Evolutionary conservation across 2,888 invertebrate genomes (phyloP).

Genomic region (Rhagonycha fulva): DNA sequence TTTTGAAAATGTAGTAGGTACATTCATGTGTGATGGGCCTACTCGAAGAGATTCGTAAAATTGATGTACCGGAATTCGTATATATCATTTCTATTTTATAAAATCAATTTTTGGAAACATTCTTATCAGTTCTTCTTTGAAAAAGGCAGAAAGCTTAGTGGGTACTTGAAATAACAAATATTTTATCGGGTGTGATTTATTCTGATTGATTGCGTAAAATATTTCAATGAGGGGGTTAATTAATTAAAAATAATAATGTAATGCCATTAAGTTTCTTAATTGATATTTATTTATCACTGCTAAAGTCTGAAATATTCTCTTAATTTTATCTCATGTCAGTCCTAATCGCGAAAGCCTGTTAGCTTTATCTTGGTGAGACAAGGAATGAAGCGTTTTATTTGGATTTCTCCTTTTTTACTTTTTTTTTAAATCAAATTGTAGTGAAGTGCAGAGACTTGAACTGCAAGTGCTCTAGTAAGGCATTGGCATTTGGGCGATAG

Average conservation of each 20-base stretch:
- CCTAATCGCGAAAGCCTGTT: not conserved
- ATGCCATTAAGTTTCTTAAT: not conserved
- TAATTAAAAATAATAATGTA: not conserved
- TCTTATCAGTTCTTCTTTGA: not conserved
- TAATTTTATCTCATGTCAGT: not conserved
- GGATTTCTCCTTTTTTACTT: not conserved
- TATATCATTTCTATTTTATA: no score
- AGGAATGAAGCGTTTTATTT: not conserved
- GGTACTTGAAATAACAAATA: not conserved
- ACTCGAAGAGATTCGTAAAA: not conserved
- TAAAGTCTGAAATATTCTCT: not conserved
- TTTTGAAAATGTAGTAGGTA: no score
- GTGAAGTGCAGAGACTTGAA: not conserved
- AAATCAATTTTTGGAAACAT: not conserved
- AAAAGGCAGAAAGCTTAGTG: not conserved
- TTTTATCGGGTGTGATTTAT: not conserved
- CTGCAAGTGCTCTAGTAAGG: not conserved
- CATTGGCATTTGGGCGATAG: not conserved
- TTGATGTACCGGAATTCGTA: no score
- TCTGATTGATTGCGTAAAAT: not conserved
- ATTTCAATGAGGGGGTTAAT: not conserved
- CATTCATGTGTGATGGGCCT: no score
- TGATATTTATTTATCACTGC: not conserved
- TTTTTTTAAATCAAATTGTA: not conserved
- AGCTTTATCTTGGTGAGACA: not conserved